Evolutionary conservation across 2,888 invertebrate species (phyloP), one percentile per base, ranked within the genome.

Genomic region (Plagodis pulveraria): DNA sequence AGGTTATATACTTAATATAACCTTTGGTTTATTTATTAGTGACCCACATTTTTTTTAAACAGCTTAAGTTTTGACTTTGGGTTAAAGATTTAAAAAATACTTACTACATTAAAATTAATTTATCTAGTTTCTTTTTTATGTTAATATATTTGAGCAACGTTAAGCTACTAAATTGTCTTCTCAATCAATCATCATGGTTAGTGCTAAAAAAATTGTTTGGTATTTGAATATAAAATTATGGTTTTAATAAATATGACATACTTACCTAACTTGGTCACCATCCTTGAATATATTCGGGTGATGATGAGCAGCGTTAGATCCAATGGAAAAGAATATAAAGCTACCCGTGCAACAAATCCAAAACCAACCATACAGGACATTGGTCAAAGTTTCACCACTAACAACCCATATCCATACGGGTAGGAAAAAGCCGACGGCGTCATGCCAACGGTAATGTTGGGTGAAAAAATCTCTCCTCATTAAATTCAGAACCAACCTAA

Each of bases 201-300:
- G 22, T 22, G 22, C 2, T 22, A 22, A 22, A 2, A 22, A 22
- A 2, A 22, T 22, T 22, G 22, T 22, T 22, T 22, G 22, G 22
- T 22, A 22, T 2, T 2, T 22, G 1, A 22, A 22, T 22, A 22
- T 22, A 22, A 22, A 22, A 22, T 22, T 2, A 22, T 22, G 2
- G 22, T 22, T 22, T 22, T 22, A 22, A 22, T 22, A 22, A 22
- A 22, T 22, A 2, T 38, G 38, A 38, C 9, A 6, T 6, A 10
- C 47, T 69, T 66, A 84, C 84, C 71, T 74, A 42, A 94, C 90
- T 51, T 93, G 82, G 80, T 97, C 96, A 2, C 96, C 96, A 72
- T 96, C 96, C 76, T 97, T 97, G 72, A 95, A 95, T 42, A 96
- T 94, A 56, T 95, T 94, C 0, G 96, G 96, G 78, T 97, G 96